Evolutionary conservation across 2,888 invertebrate species (phyloP), one percentile per base, ranked within the genome.

Genomic region (Nipponacmea schrenckii): DNA sequence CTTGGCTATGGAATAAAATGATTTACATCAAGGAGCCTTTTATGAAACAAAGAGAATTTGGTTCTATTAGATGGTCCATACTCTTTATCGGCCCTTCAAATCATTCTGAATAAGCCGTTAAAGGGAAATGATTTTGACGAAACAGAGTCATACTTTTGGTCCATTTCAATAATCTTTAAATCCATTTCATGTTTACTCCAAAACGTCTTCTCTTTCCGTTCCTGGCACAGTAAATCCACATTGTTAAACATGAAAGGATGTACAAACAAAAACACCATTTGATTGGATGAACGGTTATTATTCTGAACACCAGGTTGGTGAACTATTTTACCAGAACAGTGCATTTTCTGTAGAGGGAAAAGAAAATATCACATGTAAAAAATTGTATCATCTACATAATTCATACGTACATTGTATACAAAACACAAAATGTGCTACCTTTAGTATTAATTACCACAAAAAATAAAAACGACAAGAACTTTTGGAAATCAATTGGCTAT

Each of bases 181-280:
- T 83, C 84, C 70, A 85, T 82, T 64, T 83, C 85, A 67, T 85
- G 85, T 71, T 85, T 85, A 71, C 81, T 83, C 85, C 85, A 85
- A 76, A 85, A 84, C 10, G 82, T 79, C 50, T 78, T 76, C 39
- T 77, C 75, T 56, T 77, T 80, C 17, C 73, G 62, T 26, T 80
- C 82, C n/a, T 74, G 48, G 24, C 56, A 56, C 10, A 68, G 72
- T 20, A 78, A 69, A 70, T 83, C 83, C 67, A 78, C 78, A 44
- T 77, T 73, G 63, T 68, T 72, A 44, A 79, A 68, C 72, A 81
- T 73, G 70, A 84, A 85, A 20, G 85, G 85, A 27, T 82, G 83
- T 75, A 84, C 84, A 70, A 79, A 81, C n/a, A 83, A 77, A 56
- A 83, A 74, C 8, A 80, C 73, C n/a, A 84, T 77, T 17, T 78